phyloP scores from a whole-genome alignment of 1,140 invertebrate species.

The Pteromalus puparum region DNA sequence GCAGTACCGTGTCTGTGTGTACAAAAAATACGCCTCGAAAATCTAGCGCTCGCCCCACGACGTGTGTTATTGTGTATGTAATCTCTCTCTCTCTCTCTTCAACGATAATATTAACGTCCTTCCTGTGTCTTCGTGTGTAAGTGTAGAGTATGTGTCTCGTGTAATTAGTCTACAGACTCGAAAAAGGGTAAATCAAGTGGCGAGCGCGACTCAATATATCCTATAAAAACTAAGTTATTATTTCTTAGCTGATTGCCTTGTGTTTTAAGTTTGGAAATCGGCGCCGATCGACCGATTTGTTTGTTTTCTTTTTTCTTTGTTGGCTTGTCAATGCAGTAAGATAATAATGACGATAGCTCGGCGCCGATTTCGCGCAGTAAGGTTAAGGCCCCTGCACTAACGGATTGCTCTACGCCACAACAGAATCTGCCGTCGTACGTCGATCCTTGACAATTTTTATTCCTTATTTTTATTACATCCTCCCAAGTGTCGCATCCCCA shows the following conservation, averaged over 20 bases:
- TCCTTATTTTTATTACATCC: constrained; percentile 40
- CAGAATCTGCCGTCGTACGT: constrained; percentile 54
- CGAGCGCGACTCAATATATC: constrained; percentile 62
- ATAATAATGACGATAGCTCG: constrained; percentile 21
- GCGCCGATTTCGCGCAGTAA: constrained; percentile 65
- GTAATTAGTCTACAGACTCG: constrained; percentile 48
- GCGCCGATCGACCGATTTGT: constrained; percentile 43
- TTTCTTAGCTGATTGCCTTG: constrained; percentile 76
- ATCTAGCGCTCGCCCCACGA: constrained; percentile 61
- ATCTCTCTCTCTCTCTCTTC: neutral
- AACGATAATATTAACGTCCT: no score
- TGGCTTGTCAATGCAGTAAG: neutral
- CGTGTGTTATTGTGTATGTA: constrained; percentile 51
- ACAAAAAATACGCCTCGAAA: constrained; percentile 68
- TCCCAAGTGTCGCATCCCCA: neutral
- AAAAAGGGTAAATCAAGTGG: constrained; percentile 58
- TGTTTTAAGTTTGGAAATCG: constrained; percentile 68
- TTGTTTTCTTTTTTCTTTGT: neutral
- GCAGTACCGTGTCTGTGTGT: constrained; percentile 49
- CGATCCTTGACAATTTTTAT: constrained; percentile 35
- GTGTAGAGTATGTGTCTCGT: neutral
- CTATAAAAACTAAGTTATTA: constrained; percentile 75
- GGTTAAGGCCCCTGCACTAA: constrained; percentile 76
- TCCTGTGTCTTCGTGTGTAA: neutral
- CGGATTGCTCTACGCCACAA: constrained; percentile 74